Base-by-base conservation (phyloP, 1,140 invertebrate species). In the Eulimnadia texana region DNA sequence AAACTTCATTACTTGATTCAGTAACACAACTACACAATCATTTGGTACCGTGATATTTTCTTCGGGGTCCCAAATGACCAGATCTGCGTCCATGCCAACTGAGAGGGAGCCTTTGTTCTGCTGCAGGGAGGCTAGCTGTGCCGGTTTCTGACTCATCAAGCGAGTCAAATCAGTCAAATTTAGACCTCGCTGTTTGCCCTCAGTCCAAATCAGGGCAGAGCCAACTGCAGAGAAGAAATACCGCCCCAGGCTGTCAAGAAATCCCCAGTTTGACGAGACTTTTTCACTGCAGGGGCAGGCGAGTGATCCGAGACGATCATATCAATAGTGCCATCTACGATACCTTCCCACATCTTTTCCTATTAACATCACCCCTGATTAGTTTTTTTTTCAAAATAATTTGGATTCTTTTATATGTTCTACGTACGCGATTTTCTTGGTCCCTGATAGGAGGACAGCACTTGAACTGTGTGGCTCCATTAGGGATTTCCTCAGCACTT, bases 241-340 rank as follows among this genome's bases (percentile, higher is more conserved):
- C 84, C 85, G 55, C 82, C 83, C 83, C 84, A 86, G 53, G 84
- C 82, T 66, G 75, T 74, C 61, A 85, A 68, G 67, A 84, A 85
- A 66, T 84, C 77, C 22, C 77, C 79, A 11, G 74, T 71, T 13
- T 69, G 76, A 1, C 75, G 69, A 20, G 72, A 71, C 64, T 85
- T 83, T 1, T 84, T 71, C 2, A 83, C 79, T 0, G 79, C 76
- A 11, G 82, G 82, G 58, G 83, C 84, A 0, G 84, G 83, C 0
- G 84, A 86, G 67, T 87, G 85, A 72, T 86, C 84, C 3, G 84
- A 86, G 3, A 83, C 82, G 9, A 86, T 79, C 75, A 84, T 74
- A 64, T 84, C 79, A 22, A 84, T 71, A 20, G 75, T 68, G 60
- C 78, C 77, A 25, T 74, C 71, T 64, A 74, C 67, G 13, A 85